phyloP scores from a whole-genome alignment of 2,888 invertebrate species.

The Mystacides longicornis region DNA sequence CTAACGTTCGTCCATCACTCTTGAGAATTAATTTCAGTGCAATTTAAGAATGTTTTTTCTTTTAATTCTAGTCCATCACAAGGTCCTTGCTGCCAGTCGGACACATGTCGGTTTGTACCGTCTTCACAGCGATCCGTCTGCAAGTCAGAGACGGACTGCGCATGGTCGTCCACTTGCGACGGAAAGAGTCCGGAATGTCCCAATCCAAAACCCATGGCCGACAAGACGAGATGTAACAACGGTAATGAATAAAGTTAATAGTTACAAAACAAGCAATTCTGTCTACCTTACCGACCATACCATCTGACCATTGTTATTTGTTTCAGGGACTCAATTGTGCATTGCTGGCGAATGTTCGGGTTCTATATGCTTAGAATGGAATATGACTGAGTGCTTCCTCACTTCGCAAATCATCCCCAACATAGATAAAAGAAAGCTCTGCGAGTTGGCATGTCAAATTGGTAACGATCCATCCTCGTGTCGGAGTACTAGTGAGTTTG shows the following conservation, averaged over 20 bases:
- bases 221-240: conserved; percentile 94
- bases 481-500: conserved; percentile 83
- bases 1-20: background rate
- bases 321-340: conserved; percentile 64
- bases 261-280: no score
- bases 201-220: conserved; percentile 65
- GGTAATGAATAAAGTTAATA: conserved; percentile 41
- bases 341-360: conserved; percentile 88
- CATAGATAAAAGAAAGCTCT: conserved; percentile 77
- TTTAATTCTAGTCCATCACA: conserved; percentile 75
- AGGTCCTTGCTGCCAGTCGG: conserved; percentile 89
- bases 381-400: conserved; percentile 90
- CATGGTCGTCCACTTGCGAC: conserved; percentile 79
- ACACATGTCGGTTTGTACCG: conserved; percentile 70
- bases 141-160: conserved; percentile 83
- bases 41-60: background rate
- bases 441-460: conserved; percentile 95
- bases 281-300: no score
- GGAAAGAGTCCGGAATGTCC: conserved; percentile 86
- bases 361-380: conserved; percentile 92
- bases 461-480: conserved; percentile 67
- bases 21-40: background rate
- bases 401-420: conserved; percentile 68
- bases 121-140: conserved; percentile 60
- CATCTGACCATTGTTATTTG: background rate